Percentiles rank a stretch among this genome's conserved stretches.
These are phyloP conservation scores for Crotalus helleri DNA, from an alignment of 2,113 vertebrate species.

Conservation along the genomic window DNA sequence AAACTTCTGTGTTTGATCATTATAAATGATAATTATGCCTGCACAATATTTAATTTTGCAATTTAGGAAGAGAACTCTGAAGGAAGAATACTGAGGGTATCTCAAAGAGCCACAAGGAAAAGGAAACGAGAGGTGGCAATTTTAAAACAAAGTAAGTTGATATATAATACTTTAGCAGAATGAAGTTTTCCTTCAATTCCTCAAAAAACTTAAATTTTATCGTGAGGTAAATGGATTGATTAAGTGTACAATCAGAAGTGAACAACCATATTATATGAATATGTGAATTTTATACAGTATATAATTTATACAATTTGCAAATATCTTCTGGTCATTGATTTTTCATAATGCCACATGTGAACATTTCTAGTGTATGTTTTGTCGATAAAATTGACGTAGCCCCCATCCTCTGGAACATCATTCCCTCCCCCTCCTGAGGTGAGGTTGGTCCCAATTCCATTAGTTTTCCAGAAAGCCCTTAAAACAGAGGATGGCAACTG, in stretches of 20 bases:
- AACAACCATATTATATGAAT: not conserved
- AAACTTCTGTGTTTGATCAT: not conserved
- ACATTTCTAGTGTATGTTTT: constrained; percentile 16
- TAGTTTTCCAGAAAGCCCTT: not conserved
- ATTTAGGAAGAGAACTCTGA: constrained; percentile 80
- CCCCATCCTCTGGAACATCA: not conserved
- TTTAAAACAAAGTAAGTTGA: constrained; percentile 78
- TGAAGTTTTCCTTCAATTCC: constrained; percentile 8
- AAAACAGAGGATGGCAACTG: not conserved
- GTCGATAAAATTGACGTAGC: not conserved
- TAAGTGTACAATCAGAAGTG: not conserved
- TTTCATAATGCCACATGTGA: rapidly evolving
- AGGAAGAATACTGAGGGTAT: constrained; percentile 74
- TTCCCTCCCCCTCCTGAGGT: not conserved
- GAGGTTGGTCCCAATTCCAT: not conserved
- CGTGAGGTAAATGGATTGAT: not conserved
- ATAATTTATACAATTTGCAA: not conserved
- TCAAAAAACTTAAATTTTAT: not conserved
- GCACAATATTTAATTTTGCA: constrained; percentile 4
- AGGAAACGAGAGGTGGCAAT: constrained; percentile 76
- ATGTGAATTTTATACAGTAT: not conserved
- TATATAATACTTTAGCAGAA: not conserved
- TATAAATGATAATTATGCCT: constrained; percentile 14
- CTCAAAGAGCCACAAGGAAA: constrained; percentile 77
- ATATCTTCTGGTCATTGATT: not conserved